phyloP scores from a whole-genome alignment of 30 jellyfish, hydroid and myxozoan genomes.

The Turritopsis dohrnii region DNA sequence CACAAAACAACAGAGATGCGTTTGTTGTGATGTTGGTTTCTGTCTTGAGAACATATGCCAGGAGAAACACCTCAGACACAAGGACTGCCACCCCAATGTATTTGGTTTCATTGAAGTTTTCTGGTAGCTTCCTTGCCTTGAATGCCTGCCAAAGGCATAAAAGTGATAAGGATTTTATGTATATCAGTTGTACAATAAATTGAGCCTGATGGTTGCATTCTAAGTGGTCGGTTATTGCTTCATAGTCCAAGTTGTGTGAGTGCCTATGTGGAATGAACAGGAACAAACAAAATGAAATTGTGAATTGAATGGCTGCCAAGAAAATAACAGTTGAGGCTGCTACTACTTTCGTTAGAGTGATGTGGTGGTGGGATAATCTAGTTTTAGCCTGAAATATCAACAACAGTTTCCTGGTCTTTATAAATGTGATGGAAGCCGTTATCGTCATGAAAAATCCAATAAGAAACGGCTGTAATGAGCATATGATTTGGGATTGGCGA shows the following conservation, averaged over 20 bases:
- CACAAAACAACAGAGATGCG: not conserved
- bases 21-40: not conserved
- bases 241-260: not conserved
- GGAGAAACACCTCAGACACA: not conserved
- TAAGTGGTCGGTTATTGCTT: not conserved
- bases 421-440: conserved; percentile 6
- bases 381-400: conserved; percentile 8
- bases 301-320: not conserved
- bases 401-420: conserved; percentile 4
- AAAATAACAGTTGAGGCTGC: not conserved
- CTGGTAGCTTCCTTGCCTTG: conserved; percentile 13
- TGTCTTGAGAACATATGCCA: not conserved
- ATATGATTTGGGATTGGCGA: not conserved
- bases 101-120: conserved; percentile 22
- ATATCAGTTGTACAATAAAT: not conserved
- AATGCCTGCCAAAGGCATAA: conserved; percentile 16
- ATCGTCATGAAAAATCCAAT: conserved; percentile 8
- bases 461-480: conserved; percentile 9
- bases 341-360: not conserved
- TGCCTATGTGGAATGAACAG: not conserved
- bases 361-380: not conserved
- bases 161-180: not conserved
- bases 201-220: not conserved
- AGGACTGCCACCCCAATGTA: not conserved
- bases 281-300: not conserved